These are phyloP conservation scores for Rhinichthys osculus DNA, from an alignment of 2,797 vertebrate species.

Conservation along the genomic window DNA sequence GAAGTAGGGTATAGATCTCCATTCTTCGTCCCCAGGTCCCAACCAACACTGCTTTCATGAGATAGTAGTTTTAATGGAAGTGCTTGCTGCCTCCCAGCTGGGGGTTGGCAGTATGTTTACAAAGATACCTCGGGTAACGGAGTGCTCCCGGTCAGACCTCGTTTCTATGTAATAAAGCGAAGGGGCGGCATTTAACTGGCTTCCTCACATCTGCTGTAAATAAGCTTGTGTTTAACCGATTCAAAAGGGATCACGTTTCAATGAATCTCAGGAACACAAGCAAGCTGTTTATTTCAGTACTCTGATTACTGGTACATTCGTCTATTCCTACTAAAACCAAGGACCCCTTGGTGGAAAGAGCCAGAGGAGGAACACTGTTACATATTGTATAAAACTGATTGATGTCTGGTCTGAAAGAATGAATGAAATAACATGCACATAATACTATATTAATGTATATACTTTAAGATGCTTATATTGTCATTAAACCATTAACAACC, in stretches of 20 bases:
- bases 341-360: not conserved
- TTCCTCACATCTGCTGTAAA: constrained; percentile 29
- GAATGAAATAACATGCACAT: not conserved
- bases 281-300: constrained; percentile 1
- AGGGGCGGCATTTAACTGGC: constrained; percentile 19
- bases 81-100: constrained; percentile 34
- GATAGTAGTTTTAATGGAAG: constrained; percentile 56
- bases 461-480: not conserved
- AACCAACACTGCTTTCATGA: constrained; percentile 38
- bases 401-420: not conserved
- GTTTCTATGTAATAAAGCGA: constrained; percentile 27
- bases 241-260: constrained; percentile 18
- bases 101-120: constrained; percentile 8
- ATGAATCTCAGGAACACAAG: constrained; percentile 4
- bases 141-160: constrained; percentile 26
- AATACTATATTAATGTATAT: not conserved
- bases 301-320: not conserved
- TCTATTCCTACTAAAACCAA: not conserved
- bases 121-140: constrained; percentile 20
- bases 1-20: not conserved
- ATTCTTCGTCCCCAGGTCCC: constrained; percentile 16
- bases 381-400: not conserved
- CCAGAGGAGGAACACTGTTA: not conserved
- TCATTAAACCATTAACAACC: not conserved
- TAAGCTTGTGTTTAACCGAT: constrained; percentile 17